Conservation (phyloP, 2,888 invertebrate genomes). For the Parnassius smintheus region DNA sequence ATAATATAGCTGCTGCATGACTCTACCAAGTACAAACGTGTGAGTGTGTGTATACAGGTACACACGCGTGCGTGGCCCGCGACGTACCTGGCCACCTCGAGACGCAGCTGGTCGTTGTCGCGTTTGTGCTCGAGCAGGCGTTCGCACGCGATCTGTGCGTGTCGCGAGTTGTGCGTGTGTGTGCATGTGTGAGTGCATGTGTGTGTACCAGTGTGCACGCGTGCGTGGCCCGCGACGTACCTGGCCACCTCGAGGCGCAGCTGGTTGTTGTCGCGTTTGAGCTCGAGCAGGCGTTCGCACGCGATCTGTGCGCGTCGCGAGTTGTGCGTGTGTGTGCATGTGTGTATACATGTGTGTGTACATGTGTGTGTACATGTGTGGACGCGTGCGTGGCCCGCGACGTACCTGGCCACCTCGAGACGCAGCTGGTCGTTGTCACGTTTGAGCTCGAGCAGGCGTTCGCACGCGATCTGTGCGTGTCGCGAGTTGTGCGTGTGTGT, state of each 20-base stretch:
- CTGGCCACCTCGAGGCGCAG: too few species aligned
- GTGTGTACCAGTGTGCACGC: slow-evolving; percentile 40
- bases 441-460: slow-evolving; percentile 49
- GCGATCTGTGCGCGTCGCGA: slow-evolving; percentile 42
- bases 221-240: slow-evolving; percentile 45
- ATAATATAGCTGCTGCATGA: too few species aligned
- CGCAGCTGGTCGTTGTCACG: slow-evolving; percentile 56
- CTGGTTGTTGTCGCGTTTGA: too few species aligned
- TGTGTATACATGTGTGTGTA: slow-evolving; percentile 25
- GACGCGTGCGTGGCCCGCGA: not conserved
- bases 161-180: slow-evolving; percentile 48
- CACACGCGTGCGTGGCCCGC: slow-evolving; percentile 44
- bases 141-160: slow-evolving; percentile 35
- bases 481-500: slow-evolving; percentile 42
- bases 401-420: slow-evolving; percentile 50
- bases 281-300: too few species aligned
- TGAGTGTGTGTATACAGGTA: too few species aligned
- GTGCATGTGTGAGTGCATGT: not conserved
- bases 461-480: too few species aligned
- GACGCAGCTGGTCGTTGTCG: slow-evolving; percentile 56
- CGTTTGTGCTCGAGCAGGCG: slow-evolving; percentile 47
- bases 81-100: slow-evolving; percentile 36
- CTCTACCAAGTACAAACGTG: too few species aligned
- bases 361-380: not conserved
- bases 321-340: slow-evolving; percentile 49